Percentiles rank a stretch among this genome's conserved stretches.
Evolutionary conservation across 2,888 invertebrate genomes (phyloP).

Genomic region (Clistopyga incitator): DNA sequence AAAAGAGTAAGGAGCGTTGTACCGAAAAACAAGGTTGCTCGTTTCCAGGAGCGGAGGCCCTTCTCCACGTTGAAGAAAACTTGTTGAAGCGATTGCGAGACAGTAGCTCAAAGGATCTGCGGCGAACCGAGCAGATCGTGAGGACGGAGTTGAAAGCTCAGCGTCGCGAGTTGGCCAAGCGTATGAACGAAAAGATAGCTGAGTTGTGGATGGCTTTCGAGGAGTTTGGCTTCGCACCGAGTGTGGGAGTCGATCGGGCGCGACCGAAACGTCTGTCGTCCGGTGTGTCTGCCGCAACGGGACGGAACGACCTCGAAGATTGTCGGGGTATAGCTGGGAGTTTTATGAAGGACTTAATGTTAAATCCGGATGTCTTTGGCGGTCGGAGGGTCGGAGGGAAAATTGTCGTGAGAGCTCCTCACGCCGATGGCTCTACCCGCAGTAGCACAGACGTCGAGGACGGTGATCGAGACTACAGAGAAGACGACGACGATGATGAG

Average conservation of each 20-base stretch:
- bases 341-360: constrained; percentile 9
- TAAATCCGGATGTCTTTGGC: constrained; percentile 29
- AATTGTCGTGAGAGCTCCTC: constrained; percentile 24
- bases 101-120: constrained; percentile 61
- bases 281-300: constrained; percentile 15
- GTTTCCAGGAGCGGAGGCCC: constrained; percentile 51
- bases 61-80: constrained; percentile 59
- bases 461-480: constrained; percentile 43
- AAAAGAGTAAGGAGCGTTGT: constrained; percentile 22
- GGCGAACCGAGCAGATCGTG: constrained; percentile 62
- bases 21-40: constrained; percentile 43
- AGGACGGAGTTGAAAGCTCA: constrained; percentile 64
- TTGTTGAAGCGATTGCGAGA: constrained; percentile 49
- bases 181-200: constrained; percentile 62
- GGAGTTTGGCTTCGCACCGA: constrained; percentile 27
- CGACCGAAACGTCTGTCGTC: constrained; percentile 33
- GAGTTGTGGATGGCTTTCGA: constrained; percentile 69
- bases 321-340: constrained; percentile 10
- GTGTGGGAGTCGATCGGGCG: constrained; percentile 35
- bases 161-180: constrained; percentile 64
- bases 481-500: constrained; percentile 45
- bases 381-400: constrained; percentile 42
- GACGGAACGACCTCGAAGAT: constrained; percentile 37
- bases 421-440: constrained; percentile 33
- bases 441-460: constrained; percentile 55